These are phyloP conservation scores for Agrochola lychnidis DNA, from an alignment of 2,888 invertebrate genomes.

Conservation along the genomic window DNA sequence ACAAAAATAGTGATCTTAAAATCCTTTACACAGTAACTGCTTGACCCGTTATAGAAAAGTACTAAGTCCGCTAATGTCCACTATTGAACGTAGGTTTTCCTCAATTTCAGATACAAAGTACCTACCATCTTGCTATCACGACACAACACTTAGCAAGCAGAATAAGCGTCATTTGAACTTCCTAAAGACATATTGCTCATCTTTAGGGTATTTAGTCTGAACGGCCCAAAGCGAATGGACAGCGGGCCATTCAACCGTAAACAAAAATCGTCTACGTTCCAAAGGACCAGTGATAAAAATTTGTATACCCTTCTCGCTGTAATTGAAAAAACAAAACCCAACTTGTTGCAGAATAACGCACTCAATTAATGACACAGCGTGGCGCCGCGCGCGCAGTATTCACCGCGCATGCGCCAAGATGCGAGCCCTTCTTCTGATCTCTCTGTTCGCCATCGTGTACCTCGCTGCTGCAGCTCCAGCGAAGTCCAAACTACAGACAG, in stretches of 20 bases:
- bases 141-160: background rate
- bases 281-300: no score
- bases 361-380: slow-evolving; percentile 46
- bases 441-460: slow-evolving; percentile 65
- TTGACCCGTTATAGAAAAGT: slow-evolving; percentile 37
- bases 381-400: slow-evolving; percentile 66
- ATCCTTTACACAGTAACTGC: slow-evolving; percentile 12
- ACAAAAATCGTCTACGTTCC: no score
- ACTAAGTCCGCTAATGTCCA: slow-evolving; percentile 22
- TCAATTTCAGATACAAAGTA: background rate
- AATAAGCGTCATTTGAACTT: background rate
- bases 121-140: background rate
- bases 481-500: slow-evolving; percentile 76
- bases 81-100: background rate
- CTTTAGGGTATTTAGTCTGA: background rate
- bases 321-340: slow-evolving; percentile 22
- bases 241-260: no score
- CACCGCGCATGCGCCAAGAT: slow-evolving; percentile 72
- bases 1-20: slow-evolving; percentile 14
- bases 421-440: slow-evolving; percentile 75
- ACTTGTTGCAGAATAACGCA: slow-evolving; percentile 67
- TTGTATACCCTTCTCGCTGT: no score
- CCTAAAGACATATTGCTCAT: background rate
- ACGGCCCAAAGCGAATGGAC: no score
- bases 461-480: slow-evolving; percentile 72